Conservation (phyloP, 2,113 vertebrate species). For the Ciconia stormi region DNA sequence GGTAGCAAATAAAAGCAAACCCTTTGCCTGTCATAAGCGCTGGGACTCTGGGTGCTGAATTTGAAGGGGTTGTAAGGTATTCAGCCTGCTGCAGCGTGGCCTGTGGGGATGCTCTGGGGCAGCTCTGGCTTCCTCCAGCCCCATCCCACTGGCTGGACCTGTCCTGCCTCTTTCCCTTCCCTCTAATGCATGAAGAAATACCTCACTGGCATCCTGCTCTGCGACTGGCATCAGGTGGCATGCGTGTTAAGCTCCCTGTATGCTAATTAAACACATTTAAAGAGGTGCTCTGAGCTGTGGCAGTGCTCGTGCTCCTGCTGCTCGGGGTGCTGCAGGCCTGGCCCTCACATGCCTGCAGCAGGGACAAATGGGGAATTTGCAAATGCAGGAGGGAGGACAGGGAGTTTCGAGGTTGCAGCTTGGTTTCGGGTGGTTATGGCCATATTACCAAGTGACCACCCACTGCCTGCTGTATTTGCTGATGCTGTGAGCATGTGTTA, state of each 20-base stretch:
- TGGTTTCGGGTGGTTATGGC: neutral
- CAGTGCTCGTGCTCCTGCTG: neutral
- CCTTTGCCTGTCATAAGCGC: neutral
- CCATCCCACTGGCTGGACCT: neutral
- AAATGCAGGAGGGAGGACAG: neutral
- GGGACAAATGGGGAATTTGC: neutral
- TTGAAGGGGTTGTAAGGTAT: neutral
- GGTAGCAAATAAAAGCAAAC: neutral
- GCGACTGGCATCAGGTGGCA: neutral
- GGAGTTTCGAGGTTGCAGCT: neutral
- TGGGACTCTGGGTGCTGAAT: neutral
- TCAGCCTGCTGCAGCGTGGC: accelerated
- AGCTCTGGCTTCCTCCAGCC: neutral
- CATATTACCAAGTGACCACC: neutral
- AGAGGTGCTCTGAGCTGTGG: neutral
- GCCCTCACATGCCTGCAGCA: neutral
- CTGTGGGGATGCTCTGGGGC: neutral
- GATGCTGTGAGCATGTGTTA: neutral
- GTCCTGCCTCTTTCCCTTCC: neutral
- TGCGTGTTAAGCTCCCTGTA: neutral
- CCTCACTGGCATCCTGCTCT: neutral
- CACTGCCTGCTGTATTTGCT: neutral
- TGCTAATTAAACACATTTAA: neutral
- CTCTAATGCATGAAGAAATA: neutral
- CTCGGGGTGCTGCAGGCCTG: neutral